These are phyloP conservation scores for Chrysogorgia sp. DNA, from an alignment of 92 coral and sea anemone genomes.

Conservation along the genomic window DNA sequence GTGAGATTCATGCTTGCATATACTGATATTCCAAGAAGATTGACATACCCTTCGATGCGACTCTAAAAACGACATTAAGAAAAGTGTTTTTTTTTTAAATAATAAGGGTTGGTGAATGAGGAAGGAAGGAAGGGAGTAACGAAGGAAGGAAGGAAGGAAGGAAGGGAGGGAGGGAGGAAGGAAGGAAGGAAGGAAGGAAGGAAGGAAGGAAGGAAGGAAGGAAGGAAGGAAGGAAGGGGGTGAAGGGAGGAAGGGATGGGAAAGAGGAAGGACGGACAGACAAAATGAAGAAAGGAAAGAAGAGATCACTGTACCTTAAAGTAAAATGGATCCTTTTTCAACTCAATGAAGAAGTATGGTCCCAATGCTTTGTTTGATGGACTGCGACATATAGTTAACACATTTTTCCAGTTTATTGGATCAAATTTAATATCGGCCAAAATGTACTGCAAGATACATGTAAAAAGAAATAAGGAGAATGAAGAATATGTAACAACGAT, in stretches of 20 bases:
- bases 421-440: slow-evolving; percentile 78
- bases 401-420: slow-evolving; percentile 69
- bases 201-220: neutral
- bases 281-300: neutral
- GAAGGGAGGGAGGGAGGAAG: no score
- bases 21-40: slow-evolving; percentile 69
- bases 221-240: neutral
- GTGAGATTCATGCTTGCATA: slow-evolving; percentile 87
- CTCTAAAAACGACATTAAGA: slow-evolving; percentile 1
- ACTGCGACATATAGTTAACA: slow-evolving; percentile 72
- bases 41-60: slow-evolving; percentile 85
- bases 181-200: neutral
- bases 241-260: neutral
- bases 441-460: slow-evolving; percentile 54
- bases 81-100: no score
- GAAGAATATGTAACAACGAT: neutral
- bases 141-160: no score
- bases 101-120: no score
- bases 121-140: neutral
- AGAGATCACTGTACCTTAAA: slow-evolving; percentile 62
- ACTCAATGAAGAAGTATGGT: slow-evolving; percentile 83
- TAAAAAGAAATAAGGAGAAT: neutral
- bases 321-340: slow-evolving; percentile 72
- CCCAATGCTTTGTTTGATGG: slow-evolving; percentile 68
- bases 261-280: neutral